Base-by-base conservation (phyloP, 2,888 invertebrate species). In the Tetranychus piercei region DNA sequence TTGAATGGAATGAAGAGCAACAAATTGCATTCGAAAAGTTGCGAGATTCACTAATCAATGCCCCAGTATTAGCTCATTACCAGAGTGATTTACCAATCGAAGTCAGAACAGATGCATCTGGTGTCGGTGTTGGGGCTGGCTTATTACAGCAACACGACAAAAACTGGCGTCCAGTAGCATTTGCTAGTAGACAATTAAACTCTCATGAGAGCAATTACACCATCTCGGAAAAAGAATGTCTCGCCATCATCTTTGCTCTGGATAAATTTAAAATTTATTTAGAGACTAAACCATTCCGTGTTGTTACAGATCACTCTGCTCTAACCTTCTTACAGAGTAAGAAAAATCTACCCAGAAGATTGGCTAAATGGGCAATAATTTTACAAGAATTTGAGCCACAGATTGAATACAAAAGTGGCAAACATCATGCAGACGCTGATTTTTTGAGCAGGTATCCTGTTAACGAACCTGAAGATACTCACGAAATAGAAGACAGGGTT, bases 171-270 rank as follows among this genome's bases (percentile, higher is more conserved):
- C 69, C 73, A 0, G 77, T 83, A 0, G 80, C 80, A 0, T 82
- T 81, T 74, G 80, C 75, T 64, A 81, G 81, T 69, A 78, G 80
- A 74, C 78, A 79, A 66, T 81, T 80, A 8, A 81, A 80, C 0
- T 77, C 76, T 1, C 79, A 80, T 0, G 82, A 83, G 78, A 76
- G 78, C 9, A 80, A 78, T 23, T 82, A 81, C 74, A 80, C 81
- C 22, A 80, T 80, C 0, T 80, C 82, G 44, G 83, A 84, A 55
- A 74, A 82, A 34, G 83, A 82, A 76, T 80, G 80, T 0, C 76
- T 83, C 8, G 82, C 83, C 0, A 80, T 81, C 44, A 81, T 79
- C 0, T 79, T 78, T 65, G 78, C 80, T 4, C 23, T 64, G 1
- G n/a, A 74, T 5, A 11, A 73, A n/a, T 66, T 74, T 1, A 5